A percentile compares a stretch with the other conserved stretches of the same genome.
phyloP scores from a whole-genome alignment of 2,113 vertebrate genomes.

The Nibea coibor region DNA sequence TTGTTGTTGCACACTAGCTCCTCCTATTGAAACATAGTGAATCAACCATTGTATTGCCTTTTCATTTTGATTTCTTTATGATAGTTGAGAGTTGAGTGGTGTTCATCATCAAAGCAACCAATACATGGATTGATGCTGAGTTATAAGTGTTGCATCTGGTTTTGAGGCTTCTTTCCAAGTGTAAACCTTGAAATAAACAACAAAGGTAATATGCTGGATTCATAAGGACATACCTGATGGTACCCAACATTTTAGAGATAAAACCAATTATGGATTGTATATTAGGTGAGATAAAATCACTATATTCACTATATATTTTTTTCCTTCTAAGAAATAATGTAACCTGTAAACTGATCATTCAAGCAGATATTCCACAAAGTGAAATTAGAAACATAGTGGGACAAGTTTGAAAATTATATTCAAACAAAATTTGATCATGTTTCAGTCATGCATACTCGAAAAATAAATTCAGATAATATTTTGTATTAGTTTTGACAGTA shows the following conservation, averaged over 20 bases:
- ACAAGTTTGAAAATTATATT: conserved; percentile 22
- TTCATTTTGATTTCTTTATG: conserved; percentile 16
- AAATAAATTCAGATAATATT: conserved; percentile 28
- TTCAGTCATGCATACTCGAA: conserved; percentile 25
- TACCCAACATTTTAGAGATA: conserved; percentile 12
- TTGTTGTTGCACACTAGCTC: neutral
- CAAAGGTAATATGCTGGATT: conserved; percentile 14
- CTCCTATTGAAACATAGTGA: neutral
- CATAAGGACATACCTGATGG: neutral
- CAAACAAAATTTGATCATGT: conserved; percentile 1
- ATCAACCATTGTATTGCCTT: neutral
- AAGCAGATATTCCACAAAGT: conserved; percentile 36
- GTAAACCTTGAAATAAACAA: conserved; percentile 26
- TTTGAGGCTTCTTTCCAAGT: conserved; percentile 31
- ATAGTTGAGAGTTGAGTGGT: conserved; percentile 3
- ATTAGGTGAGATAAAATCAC: conserved; percentile 26
- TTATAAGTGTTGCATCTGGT: conserved; percentile 15
- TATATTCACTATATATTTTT: conserved; percentile 21
- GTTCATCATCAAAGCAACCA: conserved; percentile 3
- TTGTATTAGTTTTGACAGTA: neutral
- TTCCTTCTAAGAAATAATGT: conserved; percentile 1
- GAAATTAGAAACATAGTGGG: conserved; percentile 7
- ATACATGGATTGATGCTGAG: neutral
- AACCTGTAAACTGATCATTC: conserved; percentile 40
- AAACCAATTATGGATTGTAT: conserved; percentile 32